Conservation (phyloP, 2,888 invertebrate species). For the Ochropacha duplaris region DNA sequence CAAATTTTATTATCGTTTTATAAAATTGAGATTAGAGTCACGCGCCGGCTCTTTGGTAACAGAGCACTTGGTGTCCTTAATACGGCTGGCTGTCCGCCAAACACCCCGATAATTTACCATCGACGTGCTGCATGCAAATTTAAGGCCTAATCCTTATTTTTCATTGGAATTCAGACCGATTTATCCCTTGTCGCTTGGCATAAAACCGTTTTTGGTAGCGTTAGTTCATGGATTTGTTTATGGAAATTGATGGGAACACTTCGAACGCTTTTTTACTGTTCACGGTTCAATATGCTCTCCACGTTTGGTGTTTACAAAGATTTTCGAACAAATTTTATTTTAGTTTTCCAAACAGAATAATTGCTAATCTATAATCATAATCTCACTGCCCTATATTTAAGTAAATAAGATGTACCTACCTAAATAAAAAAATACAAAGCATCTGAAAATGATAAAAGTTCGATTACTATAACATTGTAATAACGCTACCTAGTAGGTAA, state of each 20-base stretch:
- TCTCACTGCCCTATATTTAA: no score
- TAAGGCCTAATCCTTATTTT: slow-evolving; percentile 57
- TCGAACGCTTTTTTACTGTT: neutral
- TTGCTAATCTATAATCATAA: no score
- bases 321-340: neutral
- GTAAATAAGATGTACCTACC: no score
- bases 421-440: no score
- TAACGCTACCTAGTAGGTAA: no score
- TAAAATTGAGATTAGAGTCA: slow-evolving; percentile 49
- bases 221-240: slow-evolving; percentile 2
- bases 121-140: slow-evolving; percentile 66
- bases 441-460: no score
- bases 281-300: neutral
- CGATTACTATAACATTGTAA: no score
- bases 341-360: neutral
- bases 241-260: slow-evolving; percentile 6
- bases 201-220: slow-evolving; percentile 4
- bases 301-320: neutral
- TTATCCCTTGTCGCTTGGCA: slow-evolving; percentile 14
- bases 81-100: slow-evolving; percentile 65
- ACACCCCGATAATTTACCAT: slow-evolving; percentile 67
- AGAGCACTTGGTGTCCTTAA: slow-evolving; percentile 51
- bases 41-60: slow-evolving; percentile 41
- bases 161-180: slow-evolving; percentile 44
- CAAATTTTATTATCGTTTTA: slow-evolving; percentile 31